Percentiles rank a stretch among this genome's conserved stretches.
These are phyloP conservation scores for Coluber constrictor DNA, from an alignment of 2,797 vertebrate genomes.

Conservation along the genomic window DNA sequence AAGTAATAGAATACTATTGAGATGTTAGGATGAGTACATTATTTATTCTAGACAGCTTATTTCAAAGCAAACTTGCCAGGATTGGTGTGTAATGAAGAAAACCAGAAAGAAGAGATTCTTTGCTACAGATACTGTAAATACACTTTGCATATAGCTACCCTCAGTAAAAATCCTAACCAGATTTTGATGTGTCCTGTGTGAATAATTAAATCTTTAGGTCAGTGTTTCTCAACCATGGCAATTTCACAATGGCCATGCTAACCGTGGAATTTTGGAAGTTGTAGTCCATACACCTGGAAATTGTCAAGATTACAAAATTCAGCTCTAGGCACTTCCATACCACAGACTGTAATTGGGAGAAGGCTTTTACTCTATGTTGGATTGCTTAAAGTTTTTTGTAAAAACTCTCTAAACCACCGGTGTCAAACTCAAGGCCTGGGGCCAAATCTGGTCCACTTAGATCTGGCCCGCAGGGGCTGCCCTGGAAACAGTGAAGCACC, in stretches of 20 bases:
- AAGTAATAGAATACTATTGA: background rate
- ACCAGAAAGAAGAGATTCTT: conserved; percentile 21
- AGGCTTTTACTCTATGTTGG: conserved; percentile 29
- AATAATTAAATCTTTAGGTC: conserved; percentile 35
- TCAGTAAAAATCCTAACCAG: conserved; percentile 47
- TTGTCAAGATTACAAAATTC: background rate
- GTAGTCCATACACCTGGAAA: background rate
- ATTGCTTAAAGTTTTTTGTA: background rate
- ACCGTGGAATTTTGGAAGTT: background rate
- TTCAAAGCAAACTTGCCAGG: background rate
- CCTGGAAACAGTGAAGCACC: no score
- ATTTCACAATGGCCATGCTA: background rate
- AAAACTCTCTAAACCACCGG: background rate
- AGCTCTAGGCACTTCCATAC: conserved; percentile 37
- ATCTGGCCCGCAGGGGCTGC: no score
- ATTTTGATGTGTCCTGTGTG: background rate
- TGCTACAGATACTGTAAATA: conserved; percentile 17
- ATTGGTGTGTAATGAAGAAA: background rate
- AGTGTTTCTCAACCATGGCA: background rate
- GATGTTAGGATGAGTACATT: background rate
- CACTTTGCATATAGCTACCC: conserved; percentile 38
- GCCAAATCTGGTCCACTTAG: no score
- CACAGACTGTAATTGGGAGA: conserved; percentile 44
- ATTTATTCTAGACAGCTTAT: background rate
- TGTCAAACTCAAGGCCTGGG: no score